Conservation (phyloP, 1,140 invertebrate species). For the Dinoponera quadriceps region DNA sequence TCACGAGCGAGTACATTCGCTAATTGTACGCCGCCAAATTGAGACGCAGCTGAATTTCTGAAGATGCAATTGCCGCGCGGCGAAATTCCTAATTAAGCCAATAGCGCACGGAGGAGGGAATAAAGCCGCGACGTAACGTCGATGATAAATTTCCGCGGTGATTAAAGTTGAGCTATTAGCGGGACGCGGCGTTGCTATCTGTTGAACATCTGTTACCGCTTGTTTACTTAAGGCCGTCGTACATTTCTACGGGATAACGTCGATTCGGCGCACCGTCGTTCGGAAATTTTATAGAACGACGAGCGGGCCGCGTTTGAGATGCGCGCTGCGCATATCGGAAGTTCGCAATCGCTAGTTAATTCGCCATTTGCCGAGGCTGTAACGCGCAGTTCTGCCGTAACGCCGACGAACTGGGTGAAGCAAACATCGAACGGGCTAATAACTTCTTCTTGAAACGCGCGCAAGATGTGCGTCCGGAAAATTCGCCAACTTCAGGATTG, state of each 20-base stretch:
- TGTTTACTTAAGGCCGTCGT: conserved; percentile 5
- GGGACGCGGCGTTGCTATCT: background rate
- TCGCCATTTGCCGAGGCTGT: background rate
- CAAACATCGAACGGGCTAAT: conserved; percentile 56
- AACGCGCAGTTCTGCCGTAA: conserved; percentile 31
- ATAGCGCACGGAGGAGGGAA: background rate
- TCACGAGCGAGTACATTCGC: conserved; percentile 20
- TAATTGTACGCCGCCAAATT: conserved; percentile 42
- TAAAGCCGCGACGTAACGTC: background rate
- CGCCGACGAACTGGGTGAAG: conserved; percentile 40
- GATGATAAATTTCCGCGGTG: conserved; percentile 41
- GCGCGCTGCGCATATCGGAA: conserved; percentile 13
- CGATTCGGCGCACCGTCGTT: background rate
- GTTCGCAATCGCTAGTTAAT: conserved; percentile 45
- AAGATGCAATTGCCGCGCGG: conserved; percentile 37
- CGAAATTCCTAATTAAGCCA: conserved; percentile 52
- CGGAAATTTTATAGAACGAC: conserved; percentile 22
- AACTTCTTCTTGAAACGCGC: conserved; percentile 28
- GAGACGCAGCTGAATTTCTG: conserved; percentile 41
- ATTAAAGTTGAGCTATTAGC: conserved; percentile 10
- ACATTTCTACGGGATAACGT: background rate
- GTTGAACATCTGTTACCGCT: background rate
- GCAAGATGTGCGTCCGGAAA: conserved; percentile 31
- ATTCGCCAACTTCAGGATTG: conserved; percentile 42
- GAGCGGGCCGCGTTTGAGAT: conserved; percentile 7